Conservation (phyloP, 2,113 vertebrate genomes). For the Microcebus ravelobensis region DNA sequence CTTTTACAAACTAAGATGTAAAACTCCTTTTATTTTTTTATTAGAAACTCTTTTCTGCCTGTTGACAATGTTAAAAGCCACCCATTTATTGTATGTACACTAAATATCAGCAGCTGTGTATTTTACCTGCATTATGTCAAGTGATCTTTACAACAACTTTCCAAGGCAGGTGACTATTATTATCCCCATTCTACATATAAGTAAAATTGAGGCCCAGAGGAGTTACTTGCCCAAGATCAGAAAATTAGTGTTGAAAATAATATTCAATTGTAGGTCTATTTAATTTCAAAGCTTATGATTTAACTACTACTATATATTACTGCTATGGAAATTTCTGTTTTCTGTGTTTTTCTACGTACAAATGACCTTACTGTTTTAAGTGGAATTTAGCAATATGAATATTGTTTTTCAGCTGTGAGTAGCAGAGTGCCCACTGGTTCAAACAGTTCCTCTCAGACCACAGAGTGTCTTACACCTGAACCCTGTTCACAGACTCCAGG, state of each 20-base stretch:
- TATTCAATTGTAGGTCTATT: constrained; percentile 32
- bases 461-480: constrained; percentile 91
- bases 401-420: constrained; percentile 93
- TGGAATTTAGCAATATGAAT: constrained; percentile 68
- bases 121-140: background rate
- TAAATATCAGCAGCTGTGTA: background rate
- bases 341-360: constrained; percentile 60
- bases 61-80: constrained; percentile 14
- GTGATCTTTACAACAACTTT: background rate
- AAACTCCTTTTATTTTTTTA: background rate
- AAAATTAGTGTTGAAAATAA: constrained; percentile 40
- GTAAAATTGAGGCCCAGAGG: constrained; percentile 32
- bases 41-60: constrained; percentile 30
- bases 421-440: constrained; percentile 93
- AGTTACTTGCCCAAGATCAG: constrained; percentile 20
- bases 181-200: background rate
- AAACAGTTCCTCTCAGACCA: constrained; percentile 86
- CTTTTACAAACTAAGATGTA: constrained; percentile 42
- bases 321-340: constrained; percentile 35
- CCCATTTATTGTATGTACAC: background rate
- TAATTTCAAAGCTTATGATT: constrained; percentile 52
- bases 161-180: background rate
- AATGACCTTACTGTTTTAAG: constrained; percentile 43
- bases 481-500: constrained; percentile 89
- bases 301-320: constrained; percentile 25